Percentiles rank a stretch among this genome's conserved stretches.
Evolutionary conservation across 2,888 invertebrate species (phyloP).

Genomic region (Sinohyriopsis cumingii): DNA sequence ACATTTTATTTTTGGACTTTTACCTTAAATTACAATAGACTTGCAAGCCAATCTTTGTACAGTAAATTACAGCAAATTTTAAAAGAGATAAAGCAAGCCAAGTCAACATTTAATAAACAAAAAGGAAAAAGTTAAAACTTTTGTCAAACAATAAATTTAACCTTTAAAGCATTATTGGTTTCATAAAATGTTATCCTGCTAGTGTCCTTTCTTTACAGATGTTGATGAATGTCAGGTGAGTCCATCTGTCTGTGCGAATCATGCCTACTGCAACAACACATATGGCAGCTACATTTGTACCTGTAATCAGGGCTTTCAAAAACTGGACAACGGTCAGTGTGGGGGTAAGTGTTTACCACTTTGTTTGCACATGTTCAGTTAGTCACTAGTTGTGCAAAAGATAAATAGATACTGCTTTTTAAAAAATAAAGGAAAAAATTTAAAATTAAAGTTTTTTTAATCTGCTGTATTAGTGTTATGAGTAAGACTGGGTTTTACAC

Average conservation of each 20-base stretch:
- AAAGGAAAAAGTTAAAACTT: neutral
- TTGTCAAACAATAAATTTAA: neutral
- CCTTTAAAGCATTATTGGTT: neutral
- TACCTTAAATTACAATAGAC: too few relatives aligned
- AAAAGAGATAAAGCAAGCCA: too few relatives aligned
- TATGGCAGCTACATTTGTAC: conserved; percentile 30
- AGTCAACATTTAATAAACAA: too few relatives aligned
- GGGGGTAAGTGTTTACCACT: conserved; percentile 16
- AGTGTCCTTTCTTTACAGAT: conserved; percentile 20
- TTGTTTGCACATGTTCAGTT: neutral
- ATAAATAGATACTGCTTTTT: too few relatives aligned
- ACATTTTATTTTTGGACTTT: too few relatives aligned
- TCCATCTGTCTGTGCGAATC: conserved; percentile 14
- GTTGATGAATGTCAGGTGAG: conserved; percentile 31
- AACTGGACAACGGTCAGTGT: conserved; percentile 19
- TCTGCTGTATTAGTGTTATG: too few relatives aligned
- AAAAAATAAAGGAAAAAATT: too few relatives aligned
- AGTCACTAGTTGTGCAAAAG: too few relatives aligned
- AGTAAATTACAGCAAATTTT: too few relatives aligned
- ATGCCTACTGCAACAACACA: conserved; percentile 38
- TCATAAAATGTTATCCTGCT: neutral
- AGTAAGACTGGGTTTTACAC: too few relatives aligned
- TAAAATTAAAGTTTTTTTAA: too few relatives aligned
- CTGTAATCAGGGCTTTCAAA: conserved; percentile 27
- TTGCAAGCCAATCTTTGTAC: too few relatives aligned